Evolutionary conservation across 2,888 invertebrate species (phyloP).

Genomic region (Rhingia campestris): DNA sequence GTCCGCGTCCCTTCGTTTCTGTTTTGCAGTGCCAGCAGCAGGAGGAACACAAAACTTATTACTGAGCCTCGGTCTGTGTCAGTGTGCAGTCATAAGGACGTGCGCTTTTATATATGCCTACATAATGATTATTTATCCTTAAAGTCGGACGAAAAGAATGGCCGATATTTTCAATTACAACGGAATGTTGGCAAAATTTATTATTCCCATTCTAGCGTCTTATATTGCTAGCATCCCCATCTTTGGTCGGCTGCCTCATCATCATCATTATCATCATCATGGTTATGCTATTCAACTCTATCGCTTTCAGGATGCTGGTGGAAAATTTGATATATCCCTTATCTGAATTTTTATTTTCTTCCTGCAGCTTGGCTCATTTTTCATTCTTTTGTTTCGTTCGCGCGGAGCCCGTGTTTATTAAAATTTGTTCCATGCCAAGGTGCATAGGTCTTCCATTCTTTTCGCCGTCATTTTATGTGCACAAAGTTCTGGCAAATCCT

Average conservation of each 20-base stretch:
- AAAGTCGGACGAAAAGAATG: conserved; percentile 78
- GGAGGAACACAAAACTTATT: conserved; percentile 29
- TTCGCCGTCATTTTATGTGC: neutral
- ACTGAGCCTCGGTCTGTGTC: conserved; percentile 1
- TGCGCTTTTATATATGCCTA: conserved; percentile 20
- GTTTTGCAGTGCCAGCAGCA: neutral
- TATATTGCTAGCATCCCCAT: neutral
- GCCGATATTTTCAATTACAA: conserved; percentile 81
- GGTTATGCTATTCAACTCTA: conserved; percentile 42
- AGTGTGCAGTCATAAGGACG: conserved; percentile 15
- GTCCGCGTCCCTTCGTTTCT: conserved; percentile 1
- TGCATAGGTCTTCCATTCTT: conserved; percentile 26
- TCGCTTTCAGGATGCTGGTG: conserved; percentile 7
- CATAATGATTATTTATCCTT: conserved; percentile 80
- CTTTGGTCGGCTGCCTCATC: neutral
- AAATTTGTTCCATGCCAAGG: conserved; percentile 45
- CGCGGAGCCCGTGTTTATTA: conserved; percentile 5
- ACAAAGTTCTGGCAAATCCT: neutral
- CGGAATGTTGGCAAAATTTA: conserved; percentile 74
- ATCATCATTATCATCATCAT: conserved; percentile 15
- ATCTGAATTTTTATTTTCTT: conserved; percentile 6
- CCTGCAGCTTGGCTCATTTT: conserved; percentile 30
- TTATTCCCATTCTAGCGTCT: conserved; percentile 24
- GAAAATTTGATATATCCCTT: conserved; percentile 25
- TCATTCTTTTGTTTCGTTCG: conserved; percentile 46